These are phyloP conservation scores for Acanthosepion pharaonis DNA, from an alignment of 2,888 invertebrate genomes.

Conservation along the genomic window DNA sequence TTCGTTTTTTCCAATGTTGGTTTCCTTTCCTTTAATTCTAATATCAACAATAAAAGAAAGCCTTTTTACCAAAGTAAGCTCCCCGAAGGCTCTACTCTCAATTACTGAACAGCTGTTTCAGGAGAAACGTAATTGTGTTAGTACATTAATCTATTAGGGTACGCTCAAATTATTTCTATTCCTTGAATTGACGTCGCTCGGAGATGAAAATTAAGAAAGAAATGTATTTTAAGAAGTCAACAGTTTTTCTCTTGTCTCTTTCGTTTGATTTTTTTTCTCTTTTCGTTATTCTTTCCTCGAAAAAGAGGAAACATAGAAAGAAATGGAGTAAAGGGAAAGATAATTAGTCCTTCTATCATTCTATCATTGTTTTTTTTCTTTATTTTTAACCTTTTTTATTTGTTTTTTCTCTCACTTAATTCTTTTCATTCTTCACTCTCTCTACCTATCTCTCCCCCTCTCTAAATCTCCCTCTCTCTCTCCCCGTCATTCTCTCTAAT, in stretches of 20 bases:
- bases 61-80: not conserved
- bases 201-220: not conserved
- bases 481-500: not conserved
- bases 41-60: not conserved
- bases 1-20: not conserved
- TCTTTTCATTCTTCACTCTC: not conserved
- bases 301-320: too few species aligned
- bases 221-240: not conserved
- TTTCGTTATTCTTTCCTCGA: too few species aligned
- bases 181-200: not conserved
- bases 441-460: not conserved
- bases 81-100: not conserved
- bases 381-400: not conserved
- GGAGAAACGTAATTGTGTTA: not conserved
- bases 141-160: not conserved
- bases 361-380: not conserved
- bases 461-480: not conserved
- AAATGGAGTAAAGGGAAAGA: too few species aligned
- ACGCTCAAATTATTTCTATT: not conserved
- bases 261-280: not conserved
- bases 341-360: not conserved
- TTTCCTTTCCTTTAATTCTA: not conserved
- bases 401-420: not conserved
- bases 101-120: slow-evolving; percentile 21
- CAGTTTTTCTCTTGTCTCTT: not conserved